Evolutionary conservation across 2,888 invertebrate species (phyloP).

Genomic region (Mycalesis mineus): DNA sequence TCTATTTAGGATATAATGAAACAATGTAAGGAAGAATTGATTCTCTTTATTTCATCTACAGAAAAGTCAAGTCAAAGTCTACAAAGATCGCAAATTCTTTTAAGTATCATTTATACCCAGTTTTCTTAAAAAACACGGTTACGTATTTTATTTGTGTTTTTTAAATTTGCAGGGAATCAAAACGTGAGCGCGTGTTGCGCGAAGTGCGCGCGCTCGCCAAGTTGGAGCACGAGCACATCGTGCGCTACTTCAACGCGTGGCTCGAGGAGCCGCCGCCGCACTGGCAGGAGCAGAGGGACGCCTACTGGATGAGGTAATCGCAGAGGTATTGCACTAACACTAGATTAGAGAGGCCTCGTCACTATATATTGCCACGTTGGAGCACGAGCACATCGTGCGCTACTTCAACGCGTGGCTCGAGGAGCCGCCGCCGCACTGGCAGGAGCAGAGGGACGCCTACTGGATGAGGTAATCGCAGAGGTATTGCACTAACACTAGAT

Average conservation of each 20-base stretch:
- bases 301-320: constrained; percentile 72
- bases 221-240: constrained; percentile 96
- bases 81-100: no score
- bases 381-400: constrained; percentile 96
- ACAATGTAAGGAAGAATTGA: no score
- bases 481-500: not conserved
- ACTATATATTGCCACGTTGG: constrained; percentile 96
- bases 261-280: constrained; percentile 92
- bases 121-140: no score
- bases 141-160: no score
- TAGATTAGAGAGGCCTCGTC: no score
- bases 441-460: constrained; percentile 85
- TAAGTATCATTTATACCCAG: no score
- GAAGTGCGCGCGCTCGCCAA: constrained; percentile 97
- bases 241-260: constrained; percentile 97
- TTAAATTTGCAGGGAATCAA: constrained; percentile 84
- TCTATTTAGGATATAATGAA: no score
- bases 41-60: no score
- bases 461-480: constrained; percentile 66
- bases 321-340: not conserved
- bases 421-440: constrained; percentile 92
- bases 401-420: constrained; percentile 98
- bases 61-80: no score
- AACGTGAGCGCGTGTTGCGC: constrained; percentile 92
- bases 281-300: constrained; percentile 91